Evolutionary conservation across 2,888 invertebrate genomes (phyloP).

Genomic region (Autographa pulchrina): DNA sequence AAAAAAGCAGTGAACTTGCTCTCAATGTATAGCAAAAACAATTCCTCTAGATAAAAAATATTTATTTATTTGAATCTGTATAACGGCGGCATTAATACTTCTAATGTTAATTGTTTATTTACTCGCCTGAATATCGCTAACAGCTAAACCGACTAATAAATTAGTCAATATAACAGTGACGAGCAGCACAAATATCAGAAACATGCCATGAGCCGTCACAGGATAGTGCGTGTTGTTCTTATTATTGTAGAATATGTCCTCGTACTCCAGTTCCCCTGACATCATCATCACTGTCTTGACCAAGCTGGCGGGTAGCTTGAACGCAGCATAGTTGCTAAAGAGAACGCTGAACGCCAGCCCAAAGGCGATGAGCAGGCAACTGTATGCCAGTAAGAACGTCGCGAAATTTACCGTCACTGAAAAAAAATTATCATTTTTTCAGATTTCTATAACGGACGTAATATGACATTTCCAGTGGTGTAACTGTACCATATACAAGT

Average conservation of each 20-base stretch:
- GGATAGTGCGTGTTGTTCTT: constrained; percentile 90
- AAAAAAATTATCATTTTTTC: too few relatives aligned
- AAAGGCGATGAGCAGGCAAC: constrained; percentile 94
- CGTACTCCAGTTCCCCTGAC: constrained; percentile 96
- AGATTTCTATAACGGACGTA: too few relatives aligned
- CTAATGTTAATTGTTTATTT: too few relatives aligned
- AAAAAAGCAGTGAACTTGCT: too few relatives aligned
- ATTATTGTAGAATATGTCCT: constrained; percentile 93
- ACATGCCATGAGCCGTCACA: constrained; percentile 93
- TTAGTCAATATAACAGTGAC: constrained; percentile 95
- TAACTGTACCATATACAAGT: too few relatives aligned
- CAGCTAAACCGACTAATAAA: constrained; percentile 95
- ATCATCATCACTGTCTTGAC: constrained; percentile 96
- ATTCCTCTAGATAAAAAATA: too few relatives aligned
- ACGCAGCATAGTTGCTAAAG: constrained; percentile 93
- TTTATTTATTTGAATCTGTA: too few relatives aligned
- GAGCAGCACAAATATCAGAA: constrained; percentile 93
- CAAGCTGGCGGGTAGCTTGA: constrained; percentile 91
- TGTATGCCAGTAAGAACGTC: constrained; percentile 94
- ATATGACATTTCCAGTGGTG: too few relatives aligned
- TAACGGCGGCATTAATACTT: too few relatives aligned
- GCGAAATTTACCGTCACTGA: constrained; percentile 94
- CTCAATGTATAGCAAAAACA: too few relatives aligned
- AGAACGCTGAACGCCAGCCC: constrained; percentile 95
- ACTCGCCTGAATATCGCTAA: constrained; percentile 93